Percentiles rank a stretch among this genome's conserved stretches.
These are phyloP conservation scores for Rhinoraja longicauda DNA, from an alignment of 2,797 vertebrate genomes.

Conservation along the genomic window DNA sequence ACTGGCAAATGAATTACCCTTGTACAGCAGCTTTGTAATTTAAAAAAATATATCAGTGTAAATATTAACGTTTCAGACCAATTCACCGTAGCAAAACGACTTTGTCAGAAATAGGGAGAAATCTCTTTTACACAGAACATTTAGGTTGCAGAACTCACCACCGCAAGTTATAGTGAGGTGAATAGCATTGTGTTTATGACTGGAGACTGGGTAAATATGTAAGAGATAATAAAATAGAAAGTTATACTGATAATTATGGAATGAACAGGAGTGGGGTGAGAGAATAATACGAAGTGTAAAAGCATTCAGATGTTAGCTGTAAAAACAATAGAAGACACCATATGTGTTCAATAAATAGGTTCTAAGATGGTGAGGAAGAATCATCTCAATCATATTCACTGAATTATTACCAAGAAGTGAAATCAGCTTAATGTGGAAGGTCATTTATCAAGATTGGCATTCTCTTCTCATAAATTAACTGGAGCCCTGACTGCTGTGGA, in stretches of 20 bases:
- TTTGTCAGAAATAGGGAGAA: neutral
- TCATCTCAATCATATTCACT: conserved; percentile 4
- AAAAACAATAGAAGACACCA: neutral
- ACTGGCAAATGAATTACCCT: neutral
- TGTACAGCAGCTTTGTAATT: neutral
- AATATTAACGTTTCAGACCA: neutral
- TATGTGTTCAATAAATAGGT: neutral
- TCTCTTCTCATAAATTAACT: neutral
- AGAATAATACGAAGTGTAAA: neutral
- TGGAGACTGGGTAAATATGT: neutral
- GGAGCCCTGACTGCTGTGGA: neutral
- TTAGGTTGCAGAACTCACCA: neutral
- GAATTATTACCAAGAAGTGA: neutral
- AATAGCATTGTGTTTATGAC: neutral
- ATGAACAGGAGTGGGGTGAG: neutral
- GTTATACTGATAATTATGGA: neutral
- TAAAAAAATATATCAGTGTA: neutral
- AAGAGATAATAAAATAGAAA: neutral
- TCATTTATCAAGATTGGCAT: neutral
- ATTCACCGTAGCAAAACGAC: neutral
- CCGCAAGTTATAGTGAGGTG: neutral
- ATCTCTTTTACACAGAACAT: neutral
- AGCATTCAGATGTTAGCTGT: neutral
- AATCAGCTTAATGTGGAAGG: neutral
- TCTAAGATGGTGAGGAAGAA: neutral